Evolutionary conservation across 1,140 invertebrate genomes (phyloP).

Genomic region (Listronotus oregonensis): DNA sequence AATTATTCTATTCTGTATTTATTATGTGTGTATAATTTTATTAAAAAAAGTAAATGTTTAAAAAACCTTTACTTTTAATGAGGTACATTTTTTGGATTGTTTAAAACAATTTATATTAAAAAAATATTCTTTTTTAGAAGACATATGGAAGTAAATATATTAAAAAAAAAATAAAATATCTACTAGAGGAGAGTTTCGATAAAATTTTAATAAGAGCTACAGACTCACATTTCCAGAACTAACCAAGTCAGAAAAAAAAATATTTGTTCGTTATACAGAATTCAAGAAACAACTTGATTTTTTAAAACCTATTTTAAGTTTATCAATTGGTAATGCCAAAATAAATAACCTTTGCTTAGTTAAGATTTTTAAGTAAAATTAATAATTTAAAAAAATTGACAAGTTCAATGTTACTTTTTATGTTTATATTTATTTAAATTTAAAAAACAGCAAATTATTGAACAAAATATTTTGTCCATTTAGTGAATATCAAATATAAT

Average conservation of each 20-base stretch:
- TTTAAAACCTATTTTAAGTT: too few relatives aligned
- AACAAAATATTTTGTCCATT: too few relatives aligned
- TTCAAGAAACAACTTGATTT: too few relatives aligned
- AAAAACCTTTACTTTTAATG: slow-evolving; percentile 43
- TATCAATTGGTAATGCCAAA: too few relatives aligned
- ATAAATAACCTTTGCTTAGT: too few relatives aligned
- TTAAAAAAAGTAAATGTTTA: slow-evolving; percentile 50
- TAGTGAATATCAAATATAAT: too few relatives aligned
- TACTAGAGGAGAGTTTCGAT: slow-evolving; percentile 43
- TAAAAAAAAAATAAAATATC: slow-evolving; percentile 46
- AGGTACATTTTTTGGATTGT: slow-evolving; percentile 41
- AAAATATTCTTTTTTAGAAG: slow-evolving; percentile 39
- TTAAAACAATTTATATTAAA: slow-evolving; percentile 39
- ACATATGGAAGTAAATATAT: slow-evolving; percentile 36
- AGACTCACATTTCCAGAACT: slow-evolving; percentile 20
- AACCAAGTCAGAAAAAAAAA: slow-evolving; percentile 17
- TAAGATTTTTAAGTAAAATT: too few relatives aligned
- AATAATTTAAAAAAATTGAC: too few relatives aligned
- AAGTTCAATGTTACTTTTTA: too few relatives aligned
- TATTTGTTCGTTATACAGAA: too few relatives aligned
- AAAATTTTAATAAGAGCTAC: slow-evolving; percentile 46
- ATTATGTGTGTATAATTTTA: slow-evolving; percentile 24
- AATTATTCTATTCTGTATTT: slow-evolving; percentile 15
- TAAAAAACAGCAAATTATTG: too few relatives aligned
- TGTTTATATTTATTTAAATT: too few relatives aligned